A percentile compares a stretch with the other conserved stretches of the same genome.
Conservation (phyloP, 2,113 vertebrate genomes). For the Mastomys natalensis region DNA sequence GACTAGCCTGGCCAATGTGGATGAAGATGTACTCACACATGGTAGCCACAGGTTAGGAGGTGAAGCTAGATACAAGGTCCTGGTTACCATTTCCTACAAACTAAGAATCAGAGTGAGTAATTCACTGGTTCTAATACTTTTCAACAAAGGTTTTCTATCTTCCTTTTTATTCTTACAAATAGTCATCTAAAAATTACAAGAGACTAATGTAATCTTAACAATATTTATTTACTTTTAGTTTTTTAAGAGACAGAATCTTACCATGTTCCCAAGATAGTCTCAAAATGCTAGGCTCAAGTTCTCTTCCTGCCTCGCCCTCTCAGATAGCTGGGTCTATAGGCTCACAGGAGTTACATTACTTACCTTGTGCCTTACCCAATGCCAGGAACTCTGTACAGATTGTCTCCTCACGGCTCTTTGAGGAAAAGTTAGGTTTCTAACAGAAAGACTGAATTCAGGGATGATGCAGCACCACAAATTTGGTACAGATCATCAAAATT, state of each 20-base stretch:
- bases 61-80: background rate
- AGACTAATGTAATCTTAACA: background rate
- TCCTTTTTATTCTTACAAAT: background rate
- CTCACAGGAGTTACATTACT: background rate
- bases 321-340: background rate
- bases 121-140: background rate
- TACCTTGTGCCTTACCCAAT: background rate
- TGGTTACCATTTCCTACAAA: background rate
- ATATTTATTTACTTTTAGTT: background rate
- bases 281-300: background rate
- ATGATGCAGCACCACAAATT: background rate
- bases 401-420: background rate
- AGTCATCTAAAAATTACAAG: background rate
- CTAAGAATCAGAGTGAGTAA: background rate
- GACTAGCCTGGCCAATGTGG: slow-evolving; percentile 86
- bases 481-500: background rate
- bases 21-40: slow-evolving; percentile 86
- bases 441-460: background rate
- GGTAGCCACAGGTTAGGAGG: background rate
- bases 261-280: background rate
- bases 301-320: background rate
- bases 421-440: background rate
- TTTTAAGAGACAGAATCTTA: background rate
- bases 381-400: background rate
- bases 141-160: background rate